Base-by-base conservation (phyloP, 2,888 invertebrate genomes). In the Lepidochrysops patricia region DNA sequence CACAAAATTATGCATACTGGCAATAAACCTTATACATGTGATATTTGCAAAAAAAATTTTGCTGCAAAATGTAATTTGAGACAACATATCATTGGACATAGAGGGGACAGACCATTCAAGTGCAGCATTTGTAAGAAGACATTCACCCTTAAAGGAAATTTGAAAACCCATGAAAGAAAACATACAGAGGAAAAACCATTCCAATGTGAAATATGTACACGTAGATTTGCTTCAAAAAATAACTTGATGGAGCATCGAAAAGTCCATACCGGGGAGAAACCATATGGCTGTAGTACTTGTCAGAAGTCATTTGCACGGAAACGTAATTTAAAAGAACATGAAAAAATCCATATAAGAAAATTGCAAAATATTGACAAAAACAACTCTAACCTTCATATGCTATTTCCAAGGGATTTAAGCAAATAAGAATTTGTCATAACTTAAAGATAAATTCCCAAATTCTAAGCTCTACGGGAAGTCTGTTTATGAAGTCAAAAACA, bases 1-100 rank as follows among this genome's bases (percentile, higher is more conserved):
- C 54, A 54, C 12, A 54, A 54, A 54, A 54, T 29, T 5, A 54
- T 19, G 7, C 54, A 54, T n/a, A 27, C 54, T 0, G 54, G 54
- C 4, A 19, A 54, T 13, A 54, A 54, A 13, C 54, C 32, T 13
- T 54, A n/a, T 15, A 54, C 54, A n/a, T 54, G 54, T 29, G 54
- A 54, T 15, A 54, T 54, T 54, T 54, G 54, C 19, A 54, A 54
- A 0, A 54, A n/a, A 54, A 29, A 54, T 6, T 54, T 54, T 54
- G 7, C 54, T 9, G 54, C 54, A 0, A 54, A 54, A 29, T 54
- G 54, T 32, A 54, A 54, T 5, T 12, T 54, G 29, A 54, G 54
- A 7, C 54, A 32, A 12, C 54, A 54, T 19, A 54, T 54, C 19
- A 54, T 54, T 15, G 54, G 54, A 19, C 54, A 54, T 12, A 54